Evolutionary conservation across 2,888 invertebrate species (phyloP).

Genomic region (Notocelia uddmanniana): DNA sequence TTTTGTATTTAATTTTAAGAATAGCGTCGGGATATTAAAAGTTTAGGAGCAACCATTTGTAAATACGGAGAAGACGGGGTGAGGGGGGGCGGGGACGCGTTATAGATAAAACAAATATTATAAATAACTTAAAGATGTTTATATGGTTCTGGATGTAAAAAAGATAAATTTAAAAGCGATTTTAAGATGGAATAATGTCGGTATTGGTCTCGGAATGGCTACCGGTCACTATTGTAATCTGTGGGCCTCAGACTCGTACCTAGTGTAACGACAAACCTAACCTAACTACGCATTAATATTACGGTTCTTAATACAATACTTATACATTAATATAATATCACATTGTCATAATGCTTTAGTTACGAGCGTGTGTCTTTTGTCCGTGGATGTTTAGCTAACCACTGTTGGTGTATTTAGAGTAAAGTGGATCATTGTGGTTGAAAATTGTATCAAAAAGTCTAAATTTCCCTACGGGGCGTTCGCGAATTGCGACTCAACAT

Average conservation of each 20-base stretch:
- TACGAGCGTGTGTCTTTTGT: conserved; percentile 86
- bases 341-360: conserved; percentile 86
- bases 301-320: conserved; percentile 83
- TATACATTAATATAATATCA: conserved; percentile 84
- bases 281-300: conserved; percentile 83
- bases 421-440: conserved; percentile 74
- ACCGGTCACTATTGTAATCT: conserved; percentile 84
- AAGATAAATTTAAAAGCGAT: conserved; percentile 81
- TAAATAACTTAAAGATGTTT: conserved; percentile 86
- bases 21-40: conserved; percentile 87
- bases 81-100: conserved; percentile 68
- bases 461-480: conserved; percentile 55
- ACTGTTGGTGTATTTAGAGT: conserved; percentile 84
- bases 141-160: conserved; percentile 86
- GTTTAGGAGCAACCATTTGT: conserved; percentile 90
- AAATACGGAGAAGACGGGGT: conserved; percentile 83
- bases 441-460: conserved; percentile 69
- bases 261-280: conserved; percentile 79
- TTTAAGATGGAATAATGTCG: conserved; percentile 80
- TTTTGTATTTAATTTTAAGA: conserved; percentile 87
- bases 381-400: conserved; percentile 84
- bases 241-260: conserved; percentile 81
- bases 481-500: conserved; percentile 70
- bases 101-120: conserved; percentile 85
- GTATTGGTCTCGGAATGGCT: conserved; percentile 84